A percentile compares a stretch with the other conserved stretches of the same genome.
Evolutionary conservation across 2,888 invertebrate genomes (phyloP).

Genomic region (Epinotia demarniana): DNA sequence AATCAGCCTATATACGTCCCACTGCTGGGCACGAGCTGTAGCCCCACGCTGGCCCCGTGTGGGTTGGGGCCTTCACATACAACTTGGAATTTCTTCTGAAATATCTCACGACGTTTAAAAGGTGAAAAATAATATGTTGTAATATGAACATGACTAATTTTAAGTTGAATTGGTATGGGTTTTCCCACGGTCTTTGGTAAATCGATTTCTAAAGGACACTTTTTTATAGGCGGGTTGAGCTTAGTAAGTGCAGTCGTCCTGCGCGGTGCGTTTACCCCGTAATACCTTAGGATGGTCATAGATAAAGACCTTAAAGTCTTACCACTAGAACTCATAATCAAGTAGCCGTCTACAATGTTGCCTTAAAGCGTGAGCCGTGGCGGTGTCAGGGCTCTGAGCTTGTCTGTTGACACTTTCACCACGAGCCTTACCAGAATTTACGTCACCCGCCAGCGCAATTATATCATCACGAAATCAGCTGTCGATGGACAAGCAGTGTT

Average conservation of each 20-base stretch:
- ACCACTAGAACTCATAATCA: background rate
- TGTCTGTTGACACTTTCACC: conserved; percentile 76
- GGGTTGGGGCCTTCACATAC: too few relatives aligned
- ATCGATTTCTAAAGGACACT: conserved; percentile 19
- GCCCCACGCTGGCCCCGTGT: too few relatives aligned
- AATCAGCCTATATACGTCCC: too few relatives aligned
- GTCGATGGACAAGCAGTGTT: conserved; percentile 64
- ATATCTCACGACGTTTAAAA: background rate
- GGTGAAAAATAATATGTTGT: background rate
- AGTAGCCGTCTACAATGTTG: background rate
- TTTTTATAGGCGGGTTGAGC: background rate
- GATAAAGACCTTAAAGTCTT: background rate
- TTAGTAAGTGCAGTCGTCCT: background rate
- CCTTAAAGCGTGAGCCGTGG: conserved; percentile 20
- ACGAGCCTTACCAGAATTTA: conserved; percentile 70
- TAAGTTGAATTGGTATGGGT: background rate
- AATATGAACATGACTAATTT: background rate
- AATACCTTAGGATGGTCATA: background rate
- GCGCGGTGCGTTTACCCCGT: background rate
- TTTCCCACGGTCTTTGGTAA: conserved; percentile 8
- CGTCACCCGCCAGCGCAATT: conserved; percentile 72
- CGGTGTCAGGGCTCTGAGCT: conserved; percentile 63
- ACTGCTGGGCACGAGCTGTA: too few relatives aligned
- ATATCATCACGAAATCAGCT: conserved; percentile 77
- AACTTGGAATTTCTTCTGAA: too few relatives aligned